Base-by-base conservation (phyloP, 92 coral and sea anemone species). In the Muricea muricata region DNA sequence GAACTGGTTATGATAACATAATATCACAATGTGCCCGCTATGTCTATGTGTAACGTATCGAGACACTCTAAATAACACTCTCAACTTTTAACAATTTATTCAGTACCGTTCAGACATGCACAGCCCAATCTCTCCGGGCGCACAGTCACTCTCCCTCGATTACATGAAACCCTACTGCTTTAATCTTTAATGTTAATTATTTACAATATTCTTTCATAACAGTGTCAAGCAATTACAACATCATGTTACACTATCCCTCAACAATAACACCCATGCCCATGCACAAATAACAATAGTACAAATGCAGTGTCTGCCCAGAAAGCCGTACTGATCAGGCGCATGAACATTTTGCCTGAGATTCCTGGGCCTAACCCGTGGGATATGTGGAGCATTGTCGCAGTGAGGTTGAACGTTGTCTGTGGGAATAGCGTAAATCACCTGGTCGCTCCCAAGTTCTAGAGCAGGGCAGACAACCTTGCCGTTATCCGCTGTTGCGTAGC, bases 291-390 rank as follows among this genome's bases (percentile, higher is more conserved):
- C 47, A 78, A 55, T 47, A n/a, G n/a, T 32, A 40, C n/a, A 31
- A 48, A 46, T 1, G 60, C 3, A 18, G n/a, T n/a, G n/a, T 40
- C n/a, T 1, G 12, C 24, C 32, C 13, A 50, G 60, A 74, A 42
- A 87, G 20, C 91, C 91, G 71, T 83, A 88, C 34, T 77, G 85
- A 26, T 82, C 52, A 67, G 91, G 88, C 57, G 91, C 81, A 0
- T 66, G 85, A 18, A 83, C 35, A 39, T 45, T 58, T 77, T 88
- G 91, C 63, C 91, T 78, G 75, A 88, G 84, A 52, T 81, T 75
- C 46, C 50, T 58, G 29, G 85, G 86, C 69, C 86, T 60, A 61
- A 47, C 61, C 80, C 92, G 54, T 18, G 72, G 84, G 73, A 61
- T 8, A 73, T 20, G 57, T 26, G 75, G 76, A 45, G 81, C 54